These are phyloP conservation scores for Chrysotoxum bicinctum DNA, from an alignment of 2,888 invertebrate species.

Conservation along the genomic window DNA sequence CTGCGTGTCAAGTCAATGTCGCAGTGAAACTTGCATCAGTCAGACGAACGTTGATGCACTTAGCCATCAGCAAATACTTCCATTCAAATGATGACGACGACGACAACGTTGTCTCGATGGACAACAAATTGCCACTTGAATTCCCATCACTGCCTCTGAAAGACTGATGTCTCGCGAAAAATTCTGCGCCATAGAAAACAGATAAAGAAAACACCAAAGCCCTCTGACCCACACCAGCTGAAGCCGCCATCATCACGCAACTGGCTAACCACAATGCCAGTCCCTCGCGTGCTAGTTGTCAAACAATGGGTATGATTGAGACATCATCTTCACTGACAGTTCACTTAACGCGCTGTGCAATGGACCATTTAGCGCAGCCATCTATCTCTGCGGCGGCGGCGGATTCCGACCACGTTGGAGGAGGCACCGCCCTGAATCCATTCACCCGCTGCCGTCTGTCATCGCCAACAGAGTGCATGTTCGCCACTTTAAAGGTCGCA, in stretches of 20 bases:
- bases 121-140: constrained; percentile 67
- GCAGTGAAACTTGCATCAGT: neutral
- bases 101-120: constrained; percentile 44
- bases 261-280: constrained; percentile 39
- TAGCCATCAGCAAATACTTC: neutral
- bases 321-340: constrained; percentile 69
- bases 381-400: constrained; percentile 18
- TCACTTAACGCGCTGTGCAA: constrained; percentile 59
- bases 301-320: constrained; percentile 71
- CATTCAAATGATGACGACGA: constrained; percentile 22
- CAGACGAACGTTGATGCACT: neutral
- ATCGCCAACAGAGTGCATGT: constrained; percentile 11
- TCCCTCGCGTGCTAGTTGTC: constrained; percentile 69
- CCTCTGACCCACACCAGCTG: neutral
- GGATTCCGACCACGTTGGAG: constrained; percentile 2
- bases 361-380: constrained; percentile 51
- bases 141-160: neutral
- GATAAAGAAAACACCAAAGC: neutral
- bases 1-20: constrained; percentile 46
- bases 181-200: constrained; percentile 12
- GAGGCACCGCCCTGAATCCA: constrained; percentile 12
- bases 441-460: constrained; percentile 39
- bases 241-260: constrained; percentile 13
- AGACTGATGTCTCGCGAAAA: constrained; percentile 43
- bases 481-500: constrained; percentile 60